These are phyloP conservation scores for Tetramorium bicarinatum DNA, from an alignment of 2,888 invertebrate genomes.

Conservation along the genomic window DNA sequence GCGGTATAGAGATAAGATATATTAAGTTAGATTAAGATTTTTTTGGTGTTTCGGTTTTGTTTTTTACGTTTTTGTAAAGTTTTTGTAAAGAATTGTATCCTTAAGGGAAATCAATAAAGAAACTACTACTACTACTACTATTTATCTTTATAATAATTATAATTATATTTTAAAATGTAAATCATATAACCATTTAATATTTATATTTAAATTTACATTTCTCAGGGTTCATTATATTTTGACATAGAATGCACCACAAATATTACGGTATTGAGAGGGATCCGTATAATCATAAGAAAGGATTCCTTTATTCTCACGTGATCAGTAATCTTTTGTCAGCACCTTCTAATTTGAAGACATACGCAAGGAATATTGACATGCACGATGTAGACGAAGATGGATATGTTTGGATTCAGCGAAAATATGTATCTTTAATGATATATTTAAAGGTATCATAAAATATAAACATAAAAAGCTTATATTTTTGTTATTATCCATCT, in stretches of 20 bases:
- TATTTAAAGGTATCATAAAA: neutral
- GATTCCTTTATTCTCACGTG: slow-evolving; percentile 94
- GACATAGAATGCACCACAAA: slow-evolving; percentile 94
- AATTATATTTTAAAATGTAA: neutral
- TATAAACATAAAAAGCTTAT: neutral
- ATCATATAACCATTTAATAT: neutral
- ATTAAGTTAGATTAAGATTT: too few relatives aligned
- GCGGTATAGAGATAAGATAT: too few relatives aligned
- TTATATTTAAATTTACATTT: slow-evolving; percentile 5
- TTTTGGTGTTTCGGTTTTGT: too few relatives aligned
- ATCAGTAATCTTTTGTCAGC: slow-evolving; percentile 90
- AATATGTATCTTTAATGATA: slow-evolving; percentile 86
- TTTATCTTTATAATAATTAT: neutral
- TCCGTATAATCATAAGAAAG: slow-evolving; percentile 92
- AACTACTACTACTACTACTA: too few relatives aligned
- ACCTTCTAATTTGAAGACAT: slow-evolving; percentile 89
- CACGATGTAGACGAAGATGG: slow-evolving; percentile 92
- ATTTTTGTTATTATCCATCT: neutral
- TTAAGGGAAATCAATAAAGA: too few relatives aligned
- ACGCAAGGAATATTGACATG: slow-evolving; percentile 91
- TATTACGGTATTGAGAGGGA: slow-evolving; percentile 92
- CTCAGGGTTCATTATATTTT: slow-evolving; percentile 92
- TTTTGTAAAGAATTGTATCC: too few relatives aligned
- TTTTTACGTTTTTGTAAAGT: too few relatives aligned
- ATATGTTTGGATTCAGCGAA: slow-evolving; percentile 94